Evolutionary conservation across 2,113 vertebrate genomes (phyloP).

Genomic region (Turdus rufiventris): DNA sequence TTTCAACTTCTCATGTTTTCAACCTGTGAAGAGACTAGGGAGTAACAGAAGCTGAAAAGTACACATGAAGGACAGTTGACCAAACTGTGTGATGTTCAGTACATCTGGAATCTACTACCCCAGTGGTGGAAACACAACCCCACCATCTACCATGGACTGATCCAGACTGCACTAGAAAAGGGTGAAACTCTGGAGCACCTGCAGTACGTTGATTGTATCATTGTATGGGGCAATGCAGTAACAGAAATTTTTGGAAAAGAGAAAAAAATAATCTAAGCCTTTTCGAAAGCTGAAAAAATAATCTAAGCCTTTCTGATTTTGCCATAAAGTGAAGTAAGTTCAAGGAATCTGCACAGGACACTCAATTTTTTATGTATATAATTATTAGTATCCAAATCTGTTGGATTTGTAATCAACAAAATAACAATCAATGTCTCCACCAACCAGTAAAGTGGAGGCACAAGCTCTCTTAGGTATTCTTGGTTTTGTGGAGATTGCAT

Average conservation of each 20-base stretch:
- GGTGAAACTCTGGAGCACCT: background rate
- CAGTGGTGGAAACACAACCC: background rate
- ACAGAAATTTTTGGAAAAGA: background rate
- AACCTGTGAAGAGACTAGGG: background rate
- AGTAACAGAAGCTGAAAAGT: background rate
- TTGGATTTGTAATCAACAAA: background rate
- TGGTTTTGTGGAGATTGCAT: background rate
- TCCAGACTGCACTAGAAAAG: background rate
- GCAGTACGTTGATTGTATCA: accelerated
- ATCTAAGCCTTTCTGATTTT: background rate
- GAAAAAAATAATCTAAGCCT: background rate
- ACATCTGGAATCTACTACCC: background rate
- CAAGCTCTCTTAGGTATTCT: background rate
- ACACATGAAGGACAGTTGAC: background rate
- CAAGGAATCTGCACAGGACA: background rate
- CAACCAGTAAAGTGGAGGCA: background rate
- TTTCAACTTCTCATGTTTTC: background rate
- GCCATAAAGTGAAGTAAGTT: no score
- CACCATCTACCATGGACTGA: background rate
- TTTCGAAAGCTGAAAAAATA: background rate
- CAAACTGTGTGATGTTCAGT: background rate
- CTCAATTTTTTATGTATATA: background rate
- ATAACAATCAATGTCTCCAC: background rate
- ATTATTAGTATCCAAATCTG: background rate
- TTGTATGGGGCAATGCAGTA: background rate